Evolutionary conservation across 2,888 invertebrate species (phyloP).

Genomic region (Drepanosiphum platanoidis): DNA sequence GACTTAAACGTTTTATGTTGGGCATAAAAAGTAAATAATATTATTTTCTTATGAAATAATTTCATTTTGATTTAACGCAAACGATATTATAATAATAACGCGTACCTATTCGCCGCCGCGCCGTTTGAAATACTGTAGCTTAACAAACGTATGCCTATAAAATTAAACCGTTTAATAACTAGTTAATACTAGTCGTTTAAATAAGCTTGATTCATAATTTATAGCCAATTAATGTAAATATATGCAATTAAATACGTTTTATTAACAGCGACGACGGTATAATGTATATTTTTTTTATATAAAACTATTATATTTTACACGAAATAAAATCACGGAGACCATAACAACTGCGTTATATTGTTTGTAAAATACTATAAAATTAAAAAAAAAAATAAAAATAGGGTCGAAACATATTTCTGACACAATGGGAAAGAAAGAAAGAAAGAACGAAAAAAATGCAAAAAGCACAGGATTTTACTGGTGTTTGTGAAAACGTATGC

Average conservation of each 20-base stretch:
- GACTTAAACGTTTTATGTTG: too few species aligned
- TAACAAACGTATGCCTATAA: background rate
- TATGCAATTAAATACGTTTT: background rate
- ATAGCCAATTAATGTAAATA: conserved; percentile 6
- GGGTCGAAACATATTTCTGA: background rate
- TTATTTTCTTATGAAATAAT: too few species aligned
- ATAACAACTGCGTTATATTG: background rate
- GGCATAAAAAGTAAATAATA: too few species aligned
- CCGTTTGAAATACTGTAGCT: too few species aligned
- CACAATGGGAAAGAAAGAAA: background rate
- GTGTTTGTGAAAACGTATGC: background rate
- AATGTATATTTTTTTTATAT: background rate
- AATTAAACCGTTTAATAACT: background rate
- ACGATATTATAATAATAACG: too few species aligned
- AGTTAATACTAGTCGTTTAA: background rate
- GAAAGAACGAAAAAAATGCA: background rate
- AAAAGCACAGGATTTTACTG: background rate
- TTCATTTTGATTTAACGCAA: too few species aligned
- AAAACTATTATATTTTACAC: background rate
- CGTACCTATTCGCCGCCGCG: too few species aligned
- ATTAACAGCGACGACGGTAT: background rate
- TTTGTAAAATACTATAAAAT: background rate
- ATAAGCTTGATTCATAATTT: background rate
- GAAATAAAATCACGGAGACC: background rate
- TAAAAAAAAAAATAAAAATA: too few species aligned